Conservation (phyloP, 2,888 invertebrate species). For the Drosophila infuscata region DNA sequence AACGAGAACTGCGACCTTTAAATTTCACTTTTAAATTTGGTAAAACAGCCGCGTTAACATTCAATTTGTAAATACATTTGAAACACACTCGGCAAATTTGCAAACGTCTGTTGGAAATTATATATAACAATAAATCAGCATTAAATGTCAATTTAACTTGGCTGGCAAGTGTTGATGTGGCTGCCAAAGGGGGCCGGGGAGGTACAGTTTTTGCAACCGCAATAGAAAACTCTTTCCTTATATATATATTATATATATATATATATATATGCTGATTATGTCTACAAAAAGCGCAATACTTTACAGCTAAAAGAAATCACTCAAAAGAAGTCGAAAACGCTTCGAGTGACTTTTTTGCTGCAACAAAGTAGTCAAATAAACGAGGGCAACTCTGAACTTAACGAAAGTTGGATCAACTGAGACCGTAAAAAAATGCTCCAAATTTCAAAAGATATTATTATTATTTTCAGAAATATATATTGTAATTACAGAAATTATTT, state of each 20-base stretch:
- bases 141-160: conserved; percentile 51
- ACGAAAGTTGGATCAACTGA: background rate
- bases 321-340: conserved; percentile 6
- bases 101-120: conserved; percentile 19
- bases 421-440: no score
- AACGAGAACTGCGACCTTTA: conserved; percentile 9
- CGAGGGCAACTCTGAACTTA: background rate
- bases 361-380: background rate
- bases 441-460: no score
- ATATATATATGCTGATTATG: background rate
- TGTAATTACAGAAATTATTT: no score
- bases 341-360: conserved; percentile 5
- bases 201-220: conserved; percentile 10
- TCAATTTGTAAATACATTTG: conserved; percentile 55
- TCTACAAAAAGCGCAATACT: conserved; percentile 6
- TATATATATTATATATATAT: background rate
- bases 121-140: conserved; percentile 54
- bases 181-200: background rate
- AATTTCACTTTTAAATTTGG: conserved; percentile 37
- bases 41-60: conserved; percentile 30
- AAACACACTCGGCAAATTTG: conserved; percentile 23
- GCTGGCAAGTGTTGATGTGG: background rate
- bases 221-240: conserved; percentile 10
- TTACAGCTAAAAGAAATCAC: conserved; percentile 9
- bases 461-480: no score